These are phyloP conservation scores for Cataglyphis rosenhaueri DNA, from an alignment of 2,888 invertebrate species.

Conservation along the genomic window DNA sequence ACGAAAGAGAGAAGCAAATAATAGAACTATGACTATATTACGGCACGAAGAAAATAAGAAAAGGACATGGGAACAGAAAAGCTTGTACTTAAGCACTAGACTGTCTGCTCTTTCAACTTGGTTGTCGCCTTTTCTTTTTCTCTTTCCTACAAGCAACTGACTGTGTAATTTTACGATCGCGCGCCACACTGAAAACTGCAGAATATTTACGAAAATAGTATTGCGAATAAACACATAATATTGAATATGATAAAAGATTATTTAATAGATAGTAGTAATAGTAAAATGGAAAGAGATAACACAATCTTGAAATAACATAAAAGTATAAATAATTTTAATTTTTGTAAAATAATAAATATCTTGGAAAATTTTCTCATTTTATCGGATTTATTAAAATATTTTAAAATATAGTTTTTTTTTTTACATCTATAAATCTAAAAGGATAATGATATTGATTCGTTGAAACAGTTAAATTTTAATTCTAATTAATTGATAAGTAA, in stretches of 20 bases:
- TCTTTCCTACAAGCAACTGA: not conserved
- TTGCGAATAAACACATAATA: not conserved
- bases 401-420: too few species aligned
- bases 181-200: conserved; percentile 6
- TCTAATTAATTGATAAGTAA: conserved; percentile 2
- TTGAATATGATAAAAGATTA: not conserved
- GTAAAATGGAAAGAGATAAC: not conserved
- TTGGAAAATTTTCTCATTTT: not conserved
- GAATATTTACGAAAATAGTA: conserved; percentile 5
- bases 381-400: not conserved
- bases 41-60: not conserved
- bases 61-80: conserved; percentile 11
- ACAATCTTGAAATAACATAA: not conserved
- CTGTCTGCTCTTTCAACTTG: conserved; percentile 30
- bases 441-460: not conserved
- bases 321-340: not conserved
- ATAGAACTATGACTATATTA: conserved; percentile 35
- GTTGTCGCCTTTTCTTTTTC: conserved; percentile 11
- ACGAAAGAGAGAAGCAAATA: conserved; percentile 24
- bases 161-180: conserved; percentile 40
- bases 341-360: not conserved
- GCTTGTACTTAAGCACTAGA: conserved; percentile 26
- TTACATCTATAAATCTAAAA: not conserved
- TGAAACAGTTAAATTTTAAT: not conserved
- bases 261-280: not conserved